Conservation (phyloP, 2,888 invertebrate genomes). For the Ophioninae sp. region DNA sequence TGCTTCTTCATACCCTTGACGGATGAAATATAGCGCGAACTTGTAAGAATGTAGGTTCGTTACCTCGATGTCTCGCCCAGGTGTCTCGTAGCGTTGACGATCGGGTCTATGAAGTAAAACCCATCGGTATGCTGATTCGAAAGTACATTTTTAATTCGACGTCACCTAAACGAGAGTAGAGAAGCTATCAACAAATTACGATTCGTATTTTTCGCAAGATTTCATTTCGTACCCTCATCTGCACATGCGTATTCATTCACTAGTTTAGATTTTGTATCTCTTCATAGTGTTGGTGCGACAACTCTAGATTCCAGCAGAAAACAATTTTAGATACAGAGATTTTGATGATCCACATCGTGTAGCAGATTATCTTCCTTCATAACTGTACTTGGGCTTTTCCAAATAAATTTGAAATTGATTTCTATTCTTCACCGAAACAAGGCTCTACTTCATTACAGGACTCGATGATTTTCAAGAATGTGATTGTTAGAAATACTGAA, state of each 20-base stretch:
- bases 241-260: constrained; percentile 33
- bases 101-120: constrained; percentile 31
- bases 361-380: too few relatives aligned
- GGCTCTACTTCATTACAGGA: too few relatives aligned
- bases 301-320: neutral
- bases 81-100: constrained; percentile 30
- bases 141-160: constrained; percentile 31
- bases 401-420: neutral
- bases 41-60: constrained; percentile 45
- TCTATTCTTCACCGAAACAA: too few relatives aligned
- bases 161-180: neutral
- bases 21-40: constrained; percentile 15
- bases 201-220: neutral
- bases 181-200: neutral
- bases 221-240: neutral
- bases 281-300: neutral
- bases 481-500: neutral
- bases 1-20: neutral
- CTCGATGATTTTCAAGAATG: too few relatives aligned
- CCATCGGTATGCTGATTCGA: constrained; percentile 33
- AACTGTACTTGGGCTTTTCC: neutral
- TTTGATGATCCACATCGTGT: neutral
- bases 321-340: neutral
- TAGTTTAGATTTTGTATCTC: constrained; percentile 29
- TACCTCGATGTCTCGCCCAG: constrained; percentile 19